A percentile compares a stretch with the other conserved stretches of the same genome.
Evolutionary conservation across 2,113 vertebrate genomes (phyloP).

Genomic region (Pandion haliaetus): DNA sequence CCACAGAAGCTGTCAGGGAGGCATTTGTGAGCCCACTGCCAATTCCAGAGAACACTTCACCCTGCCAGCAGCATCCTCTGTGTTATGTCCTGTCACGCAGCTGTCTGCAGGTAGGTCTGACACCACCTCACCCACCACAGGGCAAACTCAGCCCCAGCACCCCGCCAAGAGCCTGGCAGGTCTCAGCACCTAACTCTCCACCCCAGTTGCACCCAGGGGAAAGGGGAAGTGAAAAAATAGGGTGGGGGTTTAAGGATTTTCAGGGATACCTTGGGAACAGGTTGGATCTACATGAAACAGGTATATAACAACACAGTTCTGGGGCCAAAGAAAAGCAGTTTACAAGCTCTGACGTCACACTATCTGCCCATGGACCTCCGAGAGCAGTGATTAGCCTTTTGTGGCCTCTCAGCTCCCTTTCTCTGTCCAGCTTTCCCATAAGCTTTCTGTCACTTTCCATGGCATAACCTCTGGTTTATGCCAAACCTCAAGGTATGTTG

Average conservation of each 20-base stretch:
- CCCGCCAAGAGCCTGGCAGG: accelerated
- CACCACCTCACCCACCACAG: not conserved
- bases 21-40: not conserved
- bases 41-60: not conserved
- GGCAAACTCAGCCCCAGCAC: not conserved
- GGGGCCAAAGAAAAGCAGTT: not conserved
- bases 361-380: not conserved
- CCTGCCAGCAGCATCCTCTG: not conserved
- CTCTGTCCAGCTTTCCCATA: not conserved
- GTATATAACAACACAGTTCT: not conserved
- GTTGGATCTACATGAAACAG: not conserved
- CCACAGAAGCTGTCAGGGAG: not conserved
- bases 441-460: not conserved
- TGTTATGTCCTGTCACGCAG: accelerated
- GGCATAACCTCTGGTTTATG: not conserved
- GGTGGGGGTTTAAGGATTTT: not conserved
- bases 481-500: constrained; percentile 19
- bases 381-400: not conserved
- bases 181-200: not conserved
- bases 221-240: not conserved
- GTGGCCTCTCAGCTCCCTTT: not conserved
- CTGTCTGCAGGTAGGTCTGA: accelerated
- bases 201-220: not conserved
- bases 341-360: not conserved
- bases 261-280: not conserved